Conservation (phyloP, 2,888 invertebrate genomes). For the Cheilosia vulpina region DNA sequence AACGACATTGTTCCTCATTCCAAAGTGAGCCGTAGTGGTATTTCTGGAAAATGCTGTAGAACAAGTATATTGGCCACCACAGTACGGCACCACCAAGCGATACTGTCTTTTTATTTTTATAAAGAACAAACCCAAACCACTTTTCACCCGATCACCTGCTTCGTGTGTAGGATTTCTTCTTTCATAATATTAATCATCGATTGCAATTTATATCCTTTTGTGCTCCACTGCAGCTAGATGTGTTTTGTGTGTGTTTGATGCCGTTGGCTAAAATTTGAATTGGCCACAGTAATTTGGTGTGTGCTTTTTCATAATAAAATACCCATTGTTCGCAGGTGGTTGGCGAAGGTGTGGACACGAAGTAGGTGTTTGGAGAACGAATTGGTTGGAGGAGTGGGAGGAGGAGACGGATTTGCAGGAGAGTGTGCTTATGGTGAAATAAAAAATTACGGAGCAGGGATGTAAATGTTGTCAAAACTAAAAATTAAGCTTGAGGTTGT, state of each 20-base stretch:
- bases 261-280: slow-evolving; percentile 25
- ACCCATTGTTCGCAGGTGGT: slow-evolving; percentile 37
- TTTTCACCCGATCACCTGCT: slow-evolving; percentile 63
- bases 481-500: neutral
- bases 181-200: slow-evolving; percentile 45
- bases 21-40: slow-evolving; percentile 50
- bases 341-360: slow-evolving; percentile 43
- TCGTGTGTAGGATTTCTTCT: slow-evolving; percentile 53
- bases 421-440: slow-evolving; percentile 14
- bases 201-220: slow-evolving; percentile 55
- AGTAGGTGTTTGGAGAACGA: slow-evolving; percentile 41
- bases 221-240: slow-evolving; percentile 23
- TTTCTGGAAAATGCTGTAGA: slow-evolving; percentile 57
- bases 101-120: neutral
- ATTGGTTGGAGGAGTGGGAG: neutral
- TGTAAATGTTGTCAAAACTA: neutral
- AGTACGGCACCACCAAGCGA: slow-evolving; percentile 40
- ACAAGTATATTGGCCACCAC: slow-evolving; percentile 50
- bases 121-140: slow-evolving; percentile 57
- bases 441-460: neutral
- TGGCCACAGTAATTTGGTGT: slow-evolving; percentile 20
- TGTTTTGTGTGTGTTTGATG: neutral
- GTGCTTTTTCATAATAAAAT: neutral
- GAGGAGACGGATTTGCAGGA: slow-evolving; percentile 2
- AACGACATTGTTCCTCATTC: slow-evolving; percentile 70